Conservation (phyloP, 2,888 invertebrate species). For the Macrosiphum euphorbiae region DNA sequence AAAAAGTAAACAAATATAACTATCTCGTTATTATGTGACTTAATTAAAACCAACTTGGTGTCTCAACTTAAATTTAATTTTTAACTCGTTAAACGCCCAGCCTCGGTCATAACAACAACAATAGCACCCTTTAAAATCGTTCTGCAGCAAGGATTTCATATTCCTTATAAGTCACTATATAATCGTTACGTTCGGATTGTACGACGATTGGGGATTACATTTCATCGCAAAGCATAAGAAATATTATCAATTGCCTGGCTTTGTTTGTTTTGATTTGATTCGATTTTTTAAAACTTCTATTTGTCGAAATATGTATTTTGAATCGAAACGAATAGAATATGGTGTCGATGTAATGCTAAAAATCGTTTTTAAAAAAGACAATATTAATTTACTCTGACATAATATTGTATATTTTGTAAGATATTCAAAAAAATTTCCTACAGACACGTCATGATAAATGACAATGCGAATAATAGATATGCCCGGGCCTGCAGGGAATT, state of each 20-base stretch:
- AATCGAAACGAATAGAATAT: not conserved
- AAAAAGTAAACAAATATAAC: not conserved
- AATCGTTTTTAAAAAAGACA: not conserved
- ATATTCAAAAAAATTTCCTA: too few relatives aligned
- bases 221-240: not conserved
- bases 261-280: not conserved
- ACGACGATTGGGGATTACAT: not conserved
- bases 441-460: not conserved
- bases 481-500: too few relatives aligned
- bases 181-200: not conserved
- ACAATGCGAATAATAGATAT: not conserved
- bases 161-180: not conserved
- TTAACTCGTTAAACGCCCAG: not conserved
- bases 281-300: not conserved
- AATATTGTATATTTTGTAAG: too few relatives aligned
- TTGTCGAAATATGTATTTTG: not conserved
- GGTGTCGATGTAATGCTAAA: not conserved
- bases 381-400: too few relatives aligned
- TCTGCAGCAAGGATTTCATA: not conserved
- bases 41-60: not conserved
- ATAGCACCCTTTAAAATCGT: not conserved
- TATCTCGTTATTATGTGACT: not conserved
- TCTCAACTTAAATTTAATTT: not conserved
- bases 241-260: not conserved
- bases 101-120: not conserved